phyloP scores from a whole-genome alignment of 2,888 invertebrate species.

The Trichacis sp. region DNA sequence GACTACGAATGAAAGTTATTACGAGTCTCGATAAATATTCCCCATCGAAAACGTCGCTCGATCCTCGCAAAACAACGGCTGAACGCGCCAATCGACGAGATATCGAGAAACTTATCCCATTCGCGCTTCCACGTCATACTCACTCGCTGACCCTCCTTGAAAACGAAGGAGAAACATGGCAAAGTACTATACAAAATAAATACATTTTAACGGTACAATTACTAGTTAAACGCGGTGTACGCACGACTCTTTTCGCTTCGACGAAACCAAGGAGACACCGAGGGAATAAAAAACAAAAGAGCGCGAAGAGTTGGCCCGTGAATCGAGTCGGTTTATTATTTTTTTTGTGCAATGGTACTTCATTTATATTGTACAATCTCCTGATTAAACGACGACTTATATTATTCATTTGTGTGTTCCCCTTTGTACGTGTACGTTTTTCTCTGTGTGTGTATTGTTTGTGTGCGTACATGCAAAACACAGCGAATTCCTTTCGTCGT shows the following conservation, averaged over 20 bases:
- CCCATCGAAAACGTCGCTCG: slow-evolving; percentile 27
- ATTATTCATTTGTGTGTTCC: slow-evolving; percentile 4
- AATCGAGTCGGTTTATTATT: slow-evolving; percentile 23
- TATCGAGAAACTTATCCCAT: slow-evolving; percentile 27
- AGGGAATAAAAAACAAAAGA: no score
- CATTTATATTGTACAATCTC: slow-evolving; percentile 6
- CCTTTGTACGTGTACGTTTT: not conserved
- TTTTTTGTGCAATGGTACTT: slow-evolving; percentile 16
- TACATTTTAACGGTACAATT: slow-evolving; percentile 40
- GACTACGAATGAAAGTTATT: slow-evolving; percentile 59
- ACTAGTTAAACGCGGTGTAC: slow-evolving; percentile 34
- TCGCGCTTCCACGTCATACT: slow-evolving; percentile 31
- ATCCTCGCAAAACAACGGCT: slow-evolving; percentile 12
- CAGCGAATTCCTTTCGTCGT: slow-evolving; percentile 1
- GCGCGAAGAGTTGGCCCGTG: slow-evolving; percentile 26
- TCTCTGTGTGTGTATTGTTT: slow-evolving; percentile 11
- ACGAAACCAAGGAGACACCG: slow-evolving; percentile 33
- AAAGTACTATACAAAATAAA: slow-evolving; percentile 63
- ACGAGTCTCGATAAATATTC: slow-evolving; percentile 56
- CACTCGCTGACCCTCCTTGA: slow-evolving; percentile 5
- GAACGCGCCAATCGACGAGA: slow-evolving; percentile 20
- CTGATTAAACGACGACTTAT: slow-evolving; percentile 18
- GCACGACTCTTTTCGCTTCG: slow-evolving; percentile 6
- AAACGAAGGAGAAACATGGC: slow-evolving; percentile 27
- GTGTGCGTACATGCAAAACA: slow-evolving; percentile 3